Percentiles rank a stretch among this genome's conserved stretches.
Evolutionary conservation across 2,113 vertebrate genomes (phyloP).

Genomic region (Mus spicilegus): DNA sequence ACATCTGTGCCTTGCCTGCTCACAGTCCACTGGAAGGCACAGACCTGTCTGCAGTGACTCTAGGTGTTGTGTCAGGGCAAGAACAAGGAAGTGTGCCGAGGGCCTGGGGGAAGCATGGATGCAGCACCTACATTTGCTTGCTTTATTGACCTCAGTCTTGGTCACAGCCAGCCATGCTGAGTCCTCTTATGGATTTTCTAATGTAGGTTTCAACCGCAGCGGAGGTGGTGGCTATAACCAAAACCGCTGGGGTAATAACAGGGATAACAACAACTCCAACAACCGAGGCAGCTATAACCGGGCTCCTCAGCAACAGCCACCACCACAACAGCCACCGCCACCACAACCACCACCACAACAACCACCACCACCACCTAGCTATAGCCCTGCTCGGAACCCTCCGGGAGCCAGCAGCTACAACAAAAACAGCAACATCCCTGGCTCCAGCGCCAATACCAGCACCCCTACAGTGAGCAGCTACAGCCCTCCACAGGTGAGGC

Average conservation of each 20-base stretch:
- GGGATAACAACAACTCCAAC: constrained; percentile 88
- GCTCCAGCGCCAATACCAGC: constrained; percentile 83
- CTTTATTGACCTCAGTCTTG: background rate
- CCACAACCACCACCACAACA: constrained; percentile 76
- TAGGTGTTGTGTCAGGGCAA: background rate
- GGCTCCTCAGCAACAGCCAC: constrained; percentile 88
- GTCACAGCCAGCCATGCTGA: background rate
- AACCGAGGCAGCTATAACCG: constrained; percentile 90
- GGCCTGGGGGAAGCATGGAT: background rate
- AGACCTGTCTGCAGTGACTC: background rate
- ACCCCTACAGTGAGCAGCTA: constrained; percentile 90
- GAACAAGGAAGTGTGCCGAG: accelerated
- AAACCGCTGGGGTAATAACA: constrained; percentile 91
- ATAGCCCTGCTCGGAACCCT: constrained; percentile 73
- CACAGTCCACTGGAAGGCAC: background rate
- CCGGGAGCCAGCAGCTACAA: constrained; percentile 86
- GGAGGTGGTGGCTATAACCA: constrained; percentile 88
- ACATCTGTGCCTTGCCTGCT: background rate
- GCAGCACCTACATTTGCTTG: background rate
- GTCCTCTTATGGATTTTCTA: constrained; percentile 14
- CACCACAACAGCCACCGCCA: constrained; percentile 87
- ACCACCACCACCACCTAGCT: constrained; percentile 83
- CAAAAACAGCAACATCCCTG: constrained; percentile 87
- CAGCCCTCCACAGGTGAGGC: constrained; percentile 85
- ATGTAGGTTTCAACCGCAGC: constrained; percentile 89